Evolutionary conservation across 2,888 invertebrate genomes (phyloP).

Genomic region (Tolmerus cingulatus): DNA sequence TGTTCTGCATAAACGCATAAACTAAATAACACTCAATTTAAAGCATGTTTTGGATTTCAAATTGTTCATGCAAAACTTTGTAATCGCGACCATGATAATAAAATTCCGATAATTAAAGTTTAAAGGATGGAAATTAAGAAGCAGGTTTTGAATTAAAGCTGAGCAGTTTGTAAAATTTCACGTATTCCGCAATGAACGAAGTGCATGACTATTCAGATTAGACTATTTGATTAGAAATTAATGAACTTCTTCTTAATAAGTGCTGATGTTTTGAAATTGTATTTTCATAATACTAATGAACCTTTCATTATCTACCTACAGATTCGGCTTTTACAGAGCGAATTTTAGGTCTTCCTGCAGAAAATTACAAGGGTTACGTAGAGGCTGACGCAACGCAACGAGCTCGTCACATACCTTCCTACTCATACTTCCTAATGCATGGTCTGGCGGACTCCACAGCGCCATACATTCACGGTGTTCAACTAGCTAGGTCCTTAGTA

Average conservation of each 20-base stretch:
- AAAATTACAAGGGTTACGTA: slow-evolving; percentile 90
- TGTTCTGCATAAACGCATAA: too few relatives aligned
- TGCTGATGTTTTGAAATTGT: too few relatives aligned
- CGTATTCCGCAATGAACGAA: too few relatives aligned
- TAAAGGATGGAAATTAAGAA: too few relatives aligned
- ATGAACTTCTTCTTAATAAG: not conserved
- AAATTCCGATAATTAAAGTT: too few relatives aligned
- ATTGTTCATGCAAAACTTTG: too few relatives aligned
- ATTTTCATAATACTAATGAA: not conserved
- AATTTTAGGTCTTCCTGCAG: slow-evolving; percentile 85
- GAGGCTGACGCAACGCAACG: slow-evolving; percentile 90
- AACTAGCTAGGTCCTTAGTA: slow-evolving; percentile 86
- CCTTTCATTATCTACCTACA: slow-evolving; percentile 58
- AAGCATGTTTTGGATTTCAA: too few relatives aligned
- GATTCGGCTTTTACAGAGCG: slow-evolving; percentile 97
- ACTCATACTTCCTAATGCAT: slow-evolving; percentile 89
- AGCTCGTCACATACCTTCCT: slow-evolving; percentile 86
- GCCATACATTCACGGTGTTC: slow-evolving; percentile 92
- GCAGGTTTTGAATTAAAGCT: too few relatives aligned
- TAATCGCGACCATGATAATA: too few relatives aligned
- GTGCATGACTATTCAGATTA: not conserved
- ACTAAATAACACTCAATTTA: too few relatives aligned
- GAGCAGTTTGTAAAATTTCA: too few relatives aligned
- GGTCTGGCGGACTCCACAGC: slow-evolving; percentile 92
- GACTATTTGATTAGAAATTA: not conserved